Evolutionary conservation across 2,888 invertebrate species (phyloP).

Genomic region (Cryptocheilus praepositus): DNA sequence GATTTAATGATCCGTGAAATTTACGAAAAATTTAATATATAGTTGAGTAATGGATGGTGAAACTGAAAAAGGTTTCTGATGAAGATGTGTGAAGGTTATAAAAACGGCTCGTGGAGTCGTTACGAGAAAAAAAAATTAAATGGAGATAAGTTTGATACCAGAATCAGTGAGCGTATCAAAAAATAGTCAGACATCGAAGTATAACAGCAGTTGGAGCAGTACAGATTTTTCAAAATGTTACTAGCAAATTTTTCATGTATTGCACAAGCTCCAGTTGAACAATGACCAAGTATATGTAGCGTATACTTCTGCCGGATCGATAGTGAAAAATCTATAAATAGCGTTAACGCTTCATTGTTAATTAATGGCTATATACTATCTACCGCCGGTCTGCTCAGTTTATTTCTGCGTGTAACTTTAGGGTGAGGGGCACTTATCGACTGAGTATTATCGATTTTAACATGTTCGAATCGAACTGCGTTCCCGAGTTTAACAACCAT

Average conservation of each 20-base stretch:
- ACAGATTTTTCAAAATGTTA: too few relatives aligned
- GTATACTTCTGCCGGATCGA: too few relatives aligned
- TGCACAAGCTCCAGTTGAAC: too few relatives aligned
- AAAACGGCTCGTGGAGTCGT: background rate
- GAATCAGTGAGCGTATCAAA: background rate
- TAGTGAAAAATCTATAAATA: too few relatives aligned
- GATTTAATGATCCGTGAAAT: conserved; percentile 21
- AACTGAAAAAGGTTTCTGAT: background rate
- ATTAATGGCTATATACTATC: too few relatives aligned
- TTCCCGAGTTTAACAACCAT: background rate
- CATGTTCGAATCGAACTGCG: conserved; percentile 8
- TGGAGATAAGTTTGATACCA: background rate
- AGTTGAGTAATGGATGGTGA: background rate
- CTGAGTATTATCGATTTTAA: conserved; percentile 38
- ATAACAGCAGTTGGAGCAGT: too few relatives aligned
- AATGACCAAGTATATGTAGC: too few relatives aligned
- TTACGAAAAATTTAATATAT: too few relatives aligned
- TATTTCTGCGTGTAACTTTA: background rate
- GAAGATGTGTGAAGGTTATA: conserved; percentile 1
- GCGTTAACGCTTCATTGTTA: too few relatives aligned
- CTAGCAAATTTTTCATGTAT: too few relatives aligned
- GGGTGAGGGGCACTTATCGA: conserved; percentile 26
- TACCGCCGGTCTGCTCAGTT: too few relatives aligned
- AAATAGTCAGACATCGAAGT: background rate
- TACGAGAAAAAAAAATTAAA: background rate